phyloP scores from a whole-genome alignment of 2,797 vertebrate genomes.

The Gambusia yucatana region DNA sequence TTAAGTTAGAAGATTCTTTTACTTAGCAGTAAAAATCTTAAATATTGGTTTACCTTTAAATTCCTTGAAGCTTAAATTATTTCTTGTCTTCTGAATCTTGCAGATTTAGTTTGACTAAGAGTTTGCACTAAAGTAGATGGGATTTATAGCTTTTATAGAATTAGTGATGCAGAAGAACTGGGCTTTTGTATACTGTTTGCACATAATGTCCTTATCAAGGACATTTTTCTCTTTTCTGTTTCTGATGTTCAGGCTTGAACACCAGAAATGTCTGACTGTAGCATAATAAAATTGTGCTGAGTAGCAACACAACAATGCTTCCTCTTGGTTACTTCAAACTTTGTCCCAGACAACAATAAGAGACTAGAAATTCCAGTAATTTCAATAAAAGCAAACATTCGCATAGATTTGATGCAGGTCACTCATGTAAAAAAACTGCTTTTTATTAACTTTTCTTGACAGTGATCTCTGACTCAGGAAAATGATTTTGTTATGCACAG shows the following conservation, averaged over 20 bases:
- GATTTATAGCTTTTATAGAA: neutral
- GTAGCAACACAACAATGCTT: neutral
- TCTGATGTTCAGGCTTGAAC: neutral
- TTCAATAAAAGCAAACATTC: constrained; percentile 11
- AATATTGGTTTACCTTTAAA: neutral
- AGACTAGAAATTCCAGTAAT: constrained; percentile 18
- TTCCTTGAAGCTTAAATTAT: neutral
- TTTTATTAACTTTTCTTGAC: constrained; percentile 15
- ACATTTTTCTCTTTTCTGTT: neutral
- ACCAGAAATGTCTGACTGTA: constrained; percentile 8
- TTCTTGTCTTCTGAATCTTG: neutral
- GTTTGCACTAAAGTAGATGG: neutral
- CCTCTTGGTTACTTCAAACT: neutral
- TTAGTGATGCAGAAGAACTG: neutral
- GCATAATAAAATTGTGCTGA: constrained; percentile 1
- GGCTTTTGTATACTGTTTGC: neutral
- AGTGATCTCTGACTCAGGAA: constrained; percentile 16
- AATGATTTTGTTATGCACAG: constrained; percentile 31
- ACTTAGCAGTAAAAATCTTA: neutral
- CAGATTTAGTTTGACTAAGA: neutral
- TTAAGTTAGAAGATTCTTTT: neutral
- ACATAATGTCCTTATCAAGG: neutral
- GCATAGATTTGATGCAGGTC: constrained; percentile 1
- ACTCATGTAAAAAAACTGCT: constrained; percentile 9
- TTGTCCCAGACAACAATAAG: constrained; percentile 15